Conservation (phyloP, 2,113 vertebrate species). For the Prunella fulvescens region DNA sequence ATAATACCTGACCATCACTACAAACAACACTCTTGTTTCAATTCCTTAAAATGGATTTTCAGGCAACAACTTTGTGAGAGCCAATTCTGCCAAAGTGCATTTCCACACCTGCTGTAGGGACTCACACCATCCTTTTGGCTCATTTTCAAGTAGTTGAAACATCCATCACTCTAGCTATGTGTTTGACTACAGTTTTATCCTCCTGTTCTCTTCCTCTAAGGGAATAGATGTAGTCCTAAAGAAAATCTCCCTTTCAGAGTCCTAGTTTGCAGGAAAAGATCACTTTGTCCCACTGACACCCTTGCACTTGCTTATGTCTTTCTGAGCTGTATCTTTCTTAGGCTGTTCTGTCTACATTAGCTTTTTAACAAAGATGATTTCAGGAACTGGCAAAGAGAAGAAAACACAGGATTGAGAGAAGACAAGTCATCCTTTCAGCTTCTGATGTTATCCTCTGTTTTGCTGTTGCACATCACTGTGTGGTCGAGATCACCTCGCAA, state of each 20-base stretch:
- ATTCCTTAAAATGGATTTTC: not conserved
- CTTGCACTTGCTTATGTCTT: not conserved
- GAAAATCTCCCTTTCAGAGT: not conserved
- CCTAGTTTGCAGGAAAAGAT: not conserved
- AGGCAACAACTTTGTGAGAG: not conserved
- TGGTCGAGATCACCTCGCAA: accelerated
- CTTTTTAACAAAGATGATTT: not conserved
- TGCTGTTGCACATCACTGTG: not conserved
- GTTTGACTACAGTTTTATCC: not conserved
- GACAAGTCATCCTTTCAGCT: not conserved
- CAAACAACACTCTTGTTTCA: not conserved
- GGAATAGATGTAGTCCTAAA: not conserved
- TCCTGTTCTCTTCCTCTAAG: not conserved
- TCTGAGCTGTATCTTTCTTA: not conserved
- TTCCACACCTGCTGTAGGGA: accelerated
- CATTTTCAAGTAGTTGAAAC: not conserved
- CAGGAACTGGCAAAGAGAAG: not conserved
- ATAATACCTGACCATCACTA: not conserved
- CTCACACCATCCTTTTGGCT: accelerated
- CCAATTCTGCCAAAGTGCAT: accelerated
- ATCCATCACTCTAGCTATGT: accelerated
- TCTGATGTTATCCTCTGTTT: not conserved
- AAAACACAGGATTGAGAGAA: not conserved
- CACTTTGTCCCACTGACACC: not conserved
- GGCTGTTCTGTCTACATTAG: not conserved